Evolutionary conservation across 2,113 vertebrate species (phyloP).

Genomic region (Cryptotis parvus): DNA sequence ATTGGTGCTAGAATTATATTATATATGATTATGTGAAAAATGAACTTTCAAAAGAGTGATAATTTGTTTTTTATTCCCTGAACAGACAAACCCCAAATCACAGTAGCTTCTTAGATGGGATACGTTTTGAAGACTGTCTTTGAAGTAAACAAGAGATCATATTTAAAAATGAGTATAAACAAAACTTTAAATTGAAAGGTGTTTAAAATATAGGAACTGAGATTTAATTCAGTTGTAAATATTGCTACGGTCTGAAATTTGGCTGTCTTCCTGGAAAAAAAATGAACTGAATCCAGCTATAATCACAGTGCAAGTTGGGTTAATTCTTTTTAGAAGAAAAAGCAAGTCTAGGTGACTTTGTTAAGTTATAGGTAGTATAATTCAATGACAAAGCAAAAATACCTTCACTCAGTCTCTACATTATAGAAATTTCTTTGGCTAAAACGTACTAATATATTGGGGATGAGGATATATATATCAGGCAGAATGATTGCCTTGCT

Average conservation of each 20-base stretch:
- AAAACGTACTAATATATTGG: too few relatives aligned
- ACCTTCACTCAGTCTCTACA: neutral
- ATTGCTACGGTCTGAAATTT: conserved; percentile 38
- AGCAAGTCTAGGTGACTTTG: neutral
- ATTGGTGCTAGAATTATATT: neutral
- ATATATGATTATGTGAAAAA: neutral
- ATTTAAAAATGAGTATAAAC: conserved; percentile 40
- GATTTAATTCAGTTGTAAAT: conserved; percentile 44
- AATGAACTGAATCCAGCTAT: neutral
- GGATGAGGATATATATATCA: too few relatives aligned
- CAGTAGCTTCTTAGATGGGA: neutral
- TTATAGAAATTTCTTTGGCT: neutral
- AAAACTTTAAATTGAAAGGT: conserved; percentile 35
- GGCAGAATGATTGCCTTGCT: too few relatives aligned
- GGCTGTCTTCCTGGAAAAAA: conserved; percentile 39
- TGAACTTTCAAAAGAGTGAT: neutral
- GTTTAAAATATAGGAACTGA: conserved; percentile 46
- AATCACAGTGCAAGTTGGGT: neutral
- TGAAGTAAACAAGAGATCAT: conserved; percentile 3
- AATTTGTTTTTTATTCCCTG: neutral
- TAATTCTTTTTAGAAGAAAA: conserved; percentile 8
- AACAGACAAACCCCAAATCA: neutral
- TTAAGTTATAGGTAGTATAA: neutral
- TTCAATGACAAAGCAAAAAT: neutral
- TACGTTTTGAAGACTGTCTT: neutral